Conservation (phyloP, 2,113 vertebrate genomes). For the Numenius arquata region DNA sequence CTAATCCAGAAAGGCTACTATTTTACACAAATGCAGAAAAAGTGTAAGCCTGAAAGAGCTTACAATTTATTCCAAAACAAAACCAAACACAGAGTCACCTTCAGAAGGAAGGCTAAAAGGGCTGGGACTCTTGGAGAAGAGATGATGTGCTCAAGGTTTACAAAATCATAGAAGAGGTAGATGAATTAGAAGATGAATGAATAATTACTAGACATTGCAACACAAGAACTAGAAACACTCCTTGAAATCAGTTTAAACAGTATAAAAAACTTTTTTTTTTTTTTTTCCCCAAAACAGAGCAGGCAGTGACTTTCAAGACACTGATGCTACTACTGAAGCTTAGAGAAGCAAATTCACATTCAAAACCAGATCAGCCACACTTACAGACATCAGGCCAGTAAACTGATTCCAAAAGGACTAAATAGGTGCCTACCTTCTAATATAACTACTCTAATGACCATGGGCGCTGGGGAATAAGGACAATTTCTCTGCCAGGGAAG, state of each 20-base stretch:
- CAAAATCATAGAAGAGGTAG: neutral
- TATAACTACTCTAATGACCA: neutral
- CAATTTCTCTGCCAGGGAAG: neutral
- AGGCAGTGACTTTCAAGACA: neutral
- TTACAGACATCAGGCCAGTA: neutral
- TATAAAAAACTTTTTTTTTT: neutral
- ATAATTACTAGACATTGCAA: neutral
- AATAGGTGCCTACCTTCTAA: neutral
- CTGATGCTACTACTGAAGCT: neutral
- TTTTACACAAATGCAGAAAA: neutral
- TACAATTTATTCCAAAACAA: neutral
- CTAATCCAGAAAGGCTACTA: neutral
- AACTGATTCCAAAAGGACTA: neutral
- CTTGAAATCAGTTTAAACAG: neutral
- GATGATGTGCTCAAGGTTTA: neutral
- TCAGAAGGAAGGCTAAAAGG: neutral
- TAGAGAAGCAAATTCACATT: neutral
- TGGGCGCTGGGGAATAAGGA: neutral
- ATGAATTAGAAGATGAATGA: neutral
- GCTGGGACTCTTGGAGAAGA: neutral
- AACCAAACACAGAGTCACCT: neutral
- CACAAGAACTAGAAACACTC: neutral
- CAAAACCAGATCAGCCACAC: neutral
- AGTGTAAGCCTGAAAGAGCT: neutral
- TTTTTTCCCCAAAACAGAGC: neutral